Evolutionary conservation across 2,113 vertebrate species (phyloP).

Genomic region (Sinosuthora webbiana): DNA sequence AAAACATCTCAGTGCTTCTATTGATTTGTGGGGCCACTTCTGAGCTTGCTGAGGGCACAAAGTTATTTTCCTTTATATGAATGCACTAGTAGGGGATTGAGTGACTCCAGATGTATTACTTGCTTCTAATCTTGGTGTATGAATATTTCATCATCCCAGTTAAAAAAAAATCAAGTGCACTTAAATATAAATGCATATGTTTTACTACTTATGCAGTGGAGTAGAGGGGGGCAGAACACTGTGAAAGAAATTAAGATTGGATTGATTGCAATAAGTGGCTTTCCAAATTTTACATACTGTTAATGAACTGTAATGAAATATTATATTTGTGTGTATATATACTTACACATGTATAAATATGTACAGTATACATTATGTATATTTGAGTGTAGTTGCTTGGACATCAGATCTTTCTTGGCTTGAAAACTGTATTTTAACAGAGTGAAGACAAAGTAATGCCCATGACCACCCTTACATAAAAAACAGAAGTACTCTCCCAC

Average conservation of each 20-base stretch:
- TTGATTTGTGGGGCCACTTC: conserved; percentile 1
- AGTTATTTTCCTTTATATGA: not conserved
- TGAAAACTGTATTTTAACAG: not conserved
- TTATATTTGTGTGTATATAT: not conserved
- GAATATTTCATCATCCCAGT: not conserved
- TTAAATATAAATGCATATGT: not conserved
- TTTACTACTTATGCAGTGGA: not conserved
- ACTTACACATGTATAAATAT: not conserved
- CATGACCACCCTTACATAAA: not conserved
- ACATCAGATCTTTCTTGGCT: not conserved
- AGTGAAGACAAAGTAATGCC: not conserved
- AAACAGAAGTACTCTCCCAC: not conserved
- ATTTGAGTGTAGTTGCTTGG: not conserved
- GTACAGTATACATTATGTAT: not conserved
- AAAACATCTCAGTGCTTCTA: not conserved
- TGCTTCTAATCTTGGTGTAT: not conserved
- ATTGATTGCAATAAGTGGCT: not conserved
- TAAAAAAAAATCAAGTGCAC: not conserved
- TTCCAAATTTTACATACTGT: not conserved
- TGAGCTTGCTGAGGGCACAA: not conserved
- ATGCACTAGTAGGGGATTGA: not conserved
- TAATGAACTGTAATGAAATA: not conserved
- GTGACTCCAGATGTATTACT: not conserved
- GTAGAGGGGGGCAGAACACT: not conserved
- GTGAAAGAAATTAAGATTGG: not conserved